Evolutionary conservation across 64 coral and sea anemone genomes (phyloP), one percentile per base, ranked within the genome.

Genomic region (Exaiptasia diaphana): DNA sequence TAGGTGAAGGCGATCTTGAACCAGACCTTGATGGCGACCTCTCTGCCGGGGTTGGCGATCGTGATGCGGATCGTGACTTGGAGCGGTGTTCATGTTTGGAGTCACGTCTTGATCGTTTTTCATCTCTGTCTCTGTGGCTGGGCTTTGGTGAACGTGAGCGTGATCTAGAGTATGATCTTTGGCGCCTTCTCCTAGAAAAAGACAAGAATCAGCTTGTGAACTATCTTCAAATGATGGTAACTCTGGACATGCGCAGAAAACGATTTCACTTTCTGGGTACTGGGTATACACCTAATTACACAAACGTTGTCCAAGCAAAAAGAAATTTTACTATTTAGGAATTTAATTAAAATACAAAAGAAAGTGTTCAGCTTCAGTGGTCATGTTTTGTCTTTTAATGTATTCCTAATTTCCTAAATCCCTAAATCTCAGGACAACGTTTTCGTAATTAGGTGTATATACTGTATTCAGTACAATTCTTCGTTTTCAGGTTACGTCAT

Each of bases 81-180:
- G 61, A 38, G 13, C 45, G 33, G 35, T 44, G 25, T 38, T 77
- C 55, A 5, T 74, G 41, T 77, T 62, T 37, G 37, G 74, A 32
- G 37, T 32, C 20, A 64, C 73, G 41, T 74, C 44, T 60, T 8
- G 24, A 50, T 67, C 83, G 41, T 32, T 58, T 28, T 41, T 60
- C 8, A 30, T 36, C 44, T 78, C 36, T 8, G 27, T 82, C 83
- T 50, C 64, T 72, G 26, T 63, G 85, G 2, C 82, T 61, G 26
- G 61, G 60, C 41, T 54, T 53, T 38, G 88, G 88, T 43, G 72
- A 89, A 30, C 65, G 78, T 12, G 93, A 97, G 39, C 76, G 87
- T 27, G 92, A 96, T 57, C 14, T 87, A 6, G 84, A 87, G 31
- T 12, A 4, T 9, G 84, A 69, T 74, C 84, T 40, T 4, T 74